Conservation (phyloP, 2,888 invertebrate species). For the Rhagonycha lutea region DNA sequence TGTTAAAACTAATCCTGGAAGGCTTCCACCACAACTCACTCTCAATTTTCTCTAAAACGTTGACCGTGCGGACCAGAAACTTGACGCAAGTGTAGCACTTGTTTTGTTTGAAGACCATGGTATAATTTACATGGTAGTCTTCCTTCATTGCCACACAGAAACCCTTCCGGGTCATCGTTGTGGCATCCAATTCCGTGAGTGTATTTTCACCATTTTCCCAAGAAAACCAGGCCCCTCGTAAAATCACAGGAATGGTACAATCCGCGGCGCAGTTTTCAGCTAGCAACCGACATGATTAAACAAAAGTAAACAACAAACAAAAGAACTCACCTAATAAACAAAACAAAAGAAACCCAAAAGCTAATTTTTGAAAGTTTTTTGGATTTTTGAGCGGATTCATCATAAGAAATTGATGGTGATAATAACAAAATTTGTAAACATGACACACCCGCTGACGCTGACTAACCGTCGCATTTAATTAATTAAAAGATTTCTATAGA, state of each 20-base stretch:
- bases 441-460: neutral
- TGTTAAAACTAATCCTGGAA: neutral
- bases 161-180: conserved; percentile 76
- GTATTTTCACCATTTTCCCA: conserved; percentile 86
- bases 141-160: conserved; percentile 73
- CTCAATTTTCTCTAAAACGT: conserved; percentile 87
- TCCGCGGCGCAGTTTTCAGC: conserved; percentile 39
- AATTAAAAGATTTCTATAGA: neutral
- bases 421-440: neutral
- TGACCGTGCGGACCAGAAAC: conserved; percentile 81
- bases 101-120: conserved; percentile 75
- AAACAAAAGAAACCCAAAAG: neutral
- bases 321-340: neutral
- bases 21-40: conserved; percentile 64
- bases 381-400: neutral
- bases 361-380: neutral
- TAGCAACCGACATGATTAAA: neutral
- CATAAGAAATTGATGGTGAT: neutral
- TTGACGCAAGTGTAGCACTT: conserved; percentile 85
- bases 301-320: neutral
- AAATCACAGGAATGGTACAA: conserved; percentile 77
- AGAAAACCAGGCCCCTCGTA: conserved; percentile 90
- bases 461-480: neutral
- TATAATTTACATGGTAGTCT: conserved; percentile 80
- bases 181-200: conserved; percentile 80